phyloP scores from a whole-genome alignment of 1,140 invertebrate species.

The Ctenoplectra terminalis region DNA sequence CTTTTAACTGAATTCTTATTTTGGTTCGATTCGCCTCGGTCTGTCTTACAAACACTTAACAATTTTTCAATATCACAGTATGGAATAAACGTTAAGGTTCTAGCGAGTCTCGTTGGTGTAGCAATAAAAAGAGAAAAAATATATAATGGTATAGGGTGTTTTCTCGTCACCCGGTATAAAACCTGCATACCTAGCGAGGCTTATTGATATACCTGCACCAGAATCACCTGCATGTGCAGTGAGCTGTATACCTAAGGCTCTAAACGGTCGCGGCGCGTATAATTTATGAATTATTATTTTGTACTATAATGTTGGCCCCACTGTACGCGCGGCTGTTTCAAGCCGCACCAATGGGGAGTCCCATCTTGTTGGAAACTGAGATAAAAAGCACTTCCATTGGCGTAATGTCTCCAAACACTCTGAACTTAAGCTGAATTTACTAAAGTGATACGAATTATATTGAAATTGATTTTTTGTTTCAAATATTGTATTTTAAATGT shows the following conservation, averaged over 20 bases:
- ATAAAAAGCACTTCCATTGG: constrained; percentile 69
- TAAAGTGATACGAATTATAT: not conserved
- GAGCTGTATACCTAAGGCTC: constrained; percentile 67
- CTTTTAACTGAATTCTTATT: too few species aligned
- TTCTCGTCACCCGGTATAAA: constrained; percentile 19
- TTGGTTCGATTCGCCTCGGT: too few species aligned
- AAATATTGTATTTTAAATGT: not conserved
- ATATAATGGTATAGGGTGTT: too few species aligned
- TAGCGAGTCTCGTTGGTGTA: too few species aligned
- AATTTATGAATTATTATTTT: constrained; percentile 81
- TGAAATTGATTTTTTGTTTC: not conserved
- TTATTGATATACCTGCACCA: constrained; percentile 44
- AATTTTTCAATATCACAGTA: too few species aligned
- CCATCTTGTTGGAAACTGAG: constrained; percentile 70
- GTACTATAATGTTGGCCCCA: constrained; percentile 73
- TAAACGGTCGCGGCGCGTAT: constrained; percentile 75
- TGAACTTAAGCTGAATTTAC: not conserved
- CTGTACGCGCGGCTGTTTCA: constrained; percentile 57
- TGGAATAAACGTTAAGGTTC: too few species aligned
- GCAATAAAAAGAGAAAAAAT: too few species aligned
- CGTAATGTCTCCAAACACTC: constrained; percentile 41
- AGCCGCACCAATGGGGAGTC: constrained; percentile 52
- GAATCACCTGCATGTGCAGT: constrained; percentile 58
- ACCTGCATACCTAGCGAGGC: not conserved
- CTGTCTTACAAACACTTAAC: too few species aligned